Evolutionary conservation across 2,113 vertebrate species (phyloP).

Genomic region (Cephalopterus ornatus): DNA sequence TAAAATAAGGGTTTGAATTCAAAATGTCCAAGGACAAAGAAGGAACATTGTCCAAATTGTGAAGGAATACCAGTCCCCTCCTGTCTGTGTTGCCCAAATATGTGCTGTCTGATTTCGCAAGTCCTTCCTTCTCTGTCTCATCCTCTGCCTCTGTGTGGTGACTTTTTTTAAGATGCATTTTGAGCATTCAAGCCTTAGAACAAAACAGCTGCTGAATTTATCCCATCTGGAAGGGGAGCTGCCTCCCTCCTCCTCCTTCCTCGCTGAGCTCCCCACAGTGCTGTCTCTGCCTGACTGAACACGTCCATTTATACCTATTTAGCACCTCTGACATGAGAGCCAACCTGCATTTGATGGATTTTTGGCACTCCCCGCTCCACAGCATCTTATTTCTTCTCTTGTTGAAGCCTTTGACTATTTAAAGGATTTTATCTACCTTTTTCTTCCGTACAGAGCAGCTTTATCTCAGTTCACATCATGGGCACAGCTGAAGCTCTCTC

Average conservation of each 20-base stretch:
- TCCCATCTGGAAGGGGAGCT: slow-evolving; percentile 47
- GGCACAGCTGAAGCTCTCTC: background rate
- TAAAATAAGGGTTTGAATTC: background rate
- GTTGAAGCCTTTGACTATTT: background rate
- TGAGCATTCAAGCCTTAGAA: background rate
- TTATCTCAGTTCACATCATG: background rate
- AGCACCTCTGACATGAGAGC: background rate
- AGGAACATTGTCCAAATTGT: fast-evolving
- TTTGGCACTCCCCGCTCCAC: background rate
- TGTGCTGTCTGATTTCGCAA: background rate
- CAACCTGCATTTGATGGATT: background rate
- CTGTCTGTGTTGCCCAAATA: background rate
- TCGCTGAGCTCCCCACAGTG: background rate
- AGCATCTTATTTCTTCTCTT: background rate
- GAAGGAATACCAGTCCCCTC: background rate
- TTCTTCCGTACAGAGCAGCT: background rate
- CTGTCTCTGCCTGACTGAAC: slow-evolving; percentile 31
- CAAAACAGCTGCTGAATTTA: slow-evolving; percentile 27
- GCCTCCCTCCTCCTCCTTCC: background rate
- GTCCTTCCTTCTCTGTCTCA: background rate
- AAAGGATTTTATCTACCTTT: background rate
- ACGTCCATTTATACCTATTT: slow-evolving; percentile 12
- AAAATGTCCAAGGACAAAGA: background rate
- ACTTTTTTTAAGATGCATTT: background rate
- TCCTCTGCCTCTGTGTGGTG: background rate